These are phyloP conservation scores for Tonatia bakeri DNA, from an alignment of 2,113 vertebrate species.

Conservation along the genomic window DNA sequence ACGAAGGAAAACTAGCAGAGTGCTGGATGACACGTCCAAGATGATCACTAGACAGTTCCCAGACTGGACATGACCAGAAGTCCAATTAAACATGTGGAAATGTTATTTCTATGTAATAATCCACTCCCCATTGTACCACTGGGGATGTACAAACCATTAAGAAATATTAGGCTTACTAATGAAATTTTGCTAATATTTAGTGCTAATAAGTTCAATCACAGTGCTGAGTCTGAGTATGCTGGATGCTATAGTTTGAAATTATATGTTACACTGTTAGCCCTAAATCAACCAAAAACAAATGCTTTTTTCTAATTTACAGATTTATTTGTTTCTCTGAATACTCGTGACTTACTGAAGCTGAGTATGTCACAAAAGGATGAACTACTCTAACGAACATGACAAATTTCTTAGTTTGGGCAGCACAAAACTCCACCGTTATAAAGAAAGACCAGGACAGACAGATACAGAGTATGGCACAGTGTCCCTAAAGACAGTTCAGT, in stretches of 20 bases:
- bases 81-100: slow-evolving; percentile 41
- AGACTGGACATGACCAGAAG: slow-evolving; percentile 18
- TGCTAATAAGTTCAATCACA: slow-evolving; percentile 5
- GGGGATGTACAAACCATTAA: slow-evolving; percentile 47
- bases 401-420: background rate
- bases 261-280: background rate
- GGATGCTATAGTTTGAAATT: background rate
- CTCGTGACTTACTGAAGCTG: background rate
- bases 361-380: slow-evolving; percentile 1
- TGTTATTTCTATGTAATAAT: slow-evolving; percentile 11
- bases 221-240: background rate
- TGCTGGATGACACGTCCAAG: background rate
- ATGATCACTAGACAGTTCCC: background rate
- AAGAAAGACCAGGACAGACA: background rate
- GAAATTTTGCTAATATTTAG: background rate
- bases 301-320: background rate
- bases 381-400: background rate
- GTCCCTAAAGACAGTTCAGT: background rate
- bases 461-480: background rate
- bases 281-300: background rate
- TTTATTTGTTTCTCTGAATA: background rate
- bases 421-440: background rate
- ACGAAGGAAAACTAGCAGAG: background rate
- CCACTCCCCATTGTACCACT: background rate
- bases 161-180: slow-evolving; percentile 18